Evolutionary conservation across 2,888 invertebrate genomes (phyloP).

Genomic region (Nomada flava): DNA sequence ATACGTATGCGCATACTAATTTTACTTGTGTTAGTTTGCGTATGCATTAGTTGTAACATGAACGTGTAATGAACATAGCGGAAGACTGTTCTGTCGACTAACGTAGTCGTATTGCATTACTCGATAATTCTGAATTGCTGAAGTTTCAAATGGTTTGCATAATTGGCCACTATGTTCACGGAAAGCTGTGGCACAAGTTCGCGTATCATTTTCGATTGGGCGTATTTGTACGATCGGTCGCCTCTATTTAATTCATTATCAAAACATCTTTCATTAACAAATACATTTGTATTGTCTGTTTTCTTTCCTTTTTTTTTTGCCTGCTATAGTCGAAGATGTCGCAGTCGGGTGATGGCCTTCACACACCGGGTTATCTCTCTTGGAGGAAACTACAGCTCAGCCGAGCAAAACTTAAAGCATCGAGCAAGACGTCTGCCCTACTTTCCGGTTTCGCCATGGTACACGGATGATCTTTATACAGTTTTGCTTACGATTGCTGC

Average conservation of each 20-base stretch:
- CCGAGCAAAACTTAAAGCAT: slow-evolving; percentile 98
- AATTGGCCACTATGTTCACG: slow-evolving; percentile 31
- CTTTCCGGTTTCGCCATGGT: slow-evolving; percentile 99
- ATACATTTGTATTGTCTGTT: slow-evolving; percentile 23
- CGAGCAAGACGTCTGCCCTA: slow-evolving; percentile 98
- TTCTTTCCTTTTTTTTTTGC: slow-evolving; percentile 38
- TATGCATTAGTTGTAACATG: not conserved
- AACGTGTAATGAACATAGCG: not conserved
- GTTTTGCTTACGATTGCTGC: too few species aligned
- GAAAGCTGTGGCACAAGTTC: slow-evolving; percentile 11
- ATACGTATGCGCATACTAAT: not conserved
- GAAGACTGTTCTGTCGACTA: slow-evolving; percentile 19
- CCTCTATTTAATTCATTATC: not conserved
- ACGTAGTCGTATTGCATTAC: slow-evolving; percentile 12
- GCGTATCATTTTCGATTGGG: slow-evolving; percentile 26
- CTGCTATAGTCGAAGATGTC: slow-evolving; percentile 89
- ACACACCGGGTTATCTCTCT: slow-evolving; percentile 93
- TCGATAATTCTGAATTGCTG: slow-evolving; percentile 29
- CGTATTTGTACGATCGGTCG: slow-evolving; percentile 9
- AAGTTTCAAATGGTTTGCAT: slow-evolving; percentile 38
- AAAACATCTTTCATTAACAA: slow-evolving; percentile 3
- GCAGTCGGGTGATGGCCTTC: slow-evolving; percentile 90
- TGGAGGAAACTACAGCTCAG: slow-evolving; percentile 97
- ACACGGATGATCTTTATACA: slow-evolving; percentile 73
- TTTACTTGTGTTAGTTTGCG: not conserved